Evolutionary conservation across 2,797 vertebrate genomes (phyloP), one percentile per base, ranked within the genome.

Genomic region (Acrocephalus scirpaceus): DNA sequence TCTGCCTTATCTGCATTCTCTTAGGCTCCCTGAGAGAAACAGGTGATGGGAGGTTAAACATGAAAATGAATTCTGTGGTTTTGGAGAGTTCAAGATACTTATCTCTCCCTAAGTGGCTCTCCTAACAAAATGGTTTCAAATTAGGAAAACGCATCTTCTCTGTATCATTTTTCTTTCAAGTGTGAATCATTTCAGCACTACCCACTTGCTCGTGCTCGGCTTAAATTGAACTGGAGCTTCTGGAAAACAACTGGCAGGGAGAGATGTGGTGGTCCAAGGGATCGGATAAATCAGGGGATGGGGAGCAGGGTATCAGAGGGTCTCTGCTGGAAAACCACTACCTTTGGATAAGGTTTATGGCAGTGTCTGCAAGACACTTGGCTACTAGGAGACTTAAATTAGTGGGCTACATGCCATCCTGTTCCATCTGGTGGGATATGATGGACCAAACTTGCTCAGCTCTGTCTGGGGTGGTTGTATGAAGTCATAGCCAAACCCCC

Each of bases 101-200:
- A 92, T 96, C 96, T 96, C 90, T 96, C 86, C 67, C 90, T 96
- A 94, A 96, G 94, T 95, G 95, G 82, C 90, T 96, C 95, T 96
- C 89, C 87, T 95, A 85, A 92, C 91, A 92, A 93, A 95, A 93
- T 94, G 94, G 82, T 91, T 96, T 96, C 88, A 92, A 96, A 96
- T 81, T 92, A 96, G 87, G 36, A 86, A 81, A 96, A 88, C 6
- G 9, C 88, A 72, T 91, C 89, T 94, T 77, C 88, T 75, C 66
- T 86, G 40, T 84, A 66, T 86, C 82, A 22, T 84, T 93, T 96
- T 93, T 94, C 82, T 95, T 96, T 96, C 75, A 78, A 95, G 92
- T 92, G 91, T 67, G 95, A 95, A 80, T 91, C 79, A 45, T 78
- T 91, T 92, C 89, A 84, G 66, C 73, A 29, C 70, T 77, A 67